phyloP scores from a whole-genome alignment of 2,113 vertebrate species.

The Phasianus colchicus region DNA sequence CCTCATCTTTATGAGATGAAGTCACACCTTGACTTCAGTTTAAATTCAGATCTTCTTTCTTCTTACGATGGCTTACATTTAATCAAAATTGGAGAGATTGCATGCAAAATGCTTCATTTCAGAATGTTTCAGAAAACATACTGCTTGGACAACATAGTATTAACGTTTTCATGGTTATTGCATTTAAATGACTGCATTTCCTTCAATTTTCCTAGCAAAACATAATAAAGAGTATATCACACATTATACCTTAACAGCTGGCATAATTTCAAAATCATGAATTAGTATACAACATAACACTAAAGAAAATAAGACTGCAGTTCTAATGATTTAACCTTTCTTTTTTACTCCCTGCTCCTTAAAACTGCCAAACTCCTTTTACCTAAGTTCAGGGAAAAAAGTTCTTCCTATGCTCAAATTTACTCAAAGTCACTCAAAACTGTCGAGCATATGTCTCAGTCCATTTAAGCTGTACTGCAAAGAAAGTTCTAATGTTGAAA shows the following conservation, averaged over 20 bases:
- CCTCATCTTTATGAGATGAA: constrained; percentile 1
- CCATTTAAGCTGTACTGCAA: neutral
- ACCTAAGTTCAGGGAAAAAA: neutral
- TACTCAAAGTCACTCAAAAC: neutral
- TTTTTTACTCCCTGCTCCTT: neutral
- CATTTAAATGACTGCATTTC: neutral
- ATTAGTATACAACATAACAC: neutral
- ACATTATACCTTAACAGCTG: neutral
- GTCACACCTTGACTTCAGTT: neutral
- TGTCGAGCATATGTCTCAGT: neutral
- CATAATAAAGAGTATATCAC: neutral
- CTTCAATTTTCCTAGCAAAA: neutral
- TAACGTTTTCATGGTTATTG: neutral
- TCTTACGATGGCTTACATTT: neutral
- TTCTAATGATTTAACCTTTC: neutral
- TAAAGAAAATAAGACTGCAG: neutral
- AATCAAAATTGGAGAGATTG: neutral
- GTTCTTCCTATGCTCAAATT: neutral
- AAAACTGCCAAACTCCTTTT: neutral
- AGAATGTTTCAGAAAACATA: neutral
- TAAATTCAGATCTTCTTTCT: neutral
- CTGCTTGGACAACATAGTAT: neutral
- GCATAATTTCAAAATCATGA: neutral
- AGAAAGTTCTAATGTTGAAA: neutral
- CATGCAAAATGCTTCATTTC: neutral